These are phyloP conservation scores for Ptilodon capucinus DNA, from an alignment of 2,888 invertebrate genomes.

Conservation along the genomic window DNA sequence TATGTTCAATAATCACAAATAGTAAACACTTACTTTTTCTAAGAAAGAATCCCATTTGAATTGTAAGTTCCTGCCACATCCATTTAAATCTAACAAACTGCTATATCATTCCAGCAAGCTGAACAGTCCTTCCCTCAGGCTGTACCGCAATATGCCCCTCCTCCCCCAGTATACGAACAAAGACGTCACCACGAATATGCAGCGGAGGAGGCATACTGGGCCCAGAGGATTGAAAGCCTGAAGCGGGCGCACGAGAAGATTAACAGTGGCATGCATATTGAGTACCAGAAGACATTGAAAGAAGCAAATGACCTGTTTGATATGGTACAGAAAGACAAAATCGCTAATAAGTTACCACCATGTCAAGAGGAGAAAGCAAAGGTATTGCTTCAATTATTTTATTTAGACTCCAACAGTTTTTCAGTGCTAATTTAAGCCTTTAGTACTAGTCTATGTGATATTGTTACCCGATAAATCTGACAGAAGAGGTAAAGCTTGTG, in stretches of 20 bases:
- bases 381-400: constrained; percentile 49
- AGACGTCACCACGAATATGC: constrained; percentile 56
- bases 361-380: constrained; percentile 76
- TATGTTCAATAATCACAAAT: no score
- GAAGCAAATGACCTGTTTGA: constrained; percentile 71
- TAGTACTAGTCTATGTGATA: no score
- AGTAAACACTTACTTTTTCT: no score
- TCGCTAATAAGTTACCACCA: constrained; percentile 63
- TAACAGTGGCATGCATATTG: constrained; percentile 64
- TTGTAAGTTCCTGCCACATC: no score
- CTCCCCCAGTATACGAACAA: constrained; percentile 57
- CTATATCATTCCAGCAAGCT: constrained; percentile 53
- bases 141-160: constrained; percentile 49
- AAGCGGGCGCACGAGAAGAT: constrained; percentile 73
- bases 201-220: constrained; percentile 75
- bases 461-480: no score
- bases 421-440: no score
- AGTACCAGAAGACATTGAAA: constrained; percentile 72
- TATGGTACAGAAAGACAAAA: constrained; percentile 57
- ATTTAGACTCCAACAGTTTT: no score
- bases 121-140: constrained; percentile 45
- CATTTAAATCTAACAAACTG: neutral
- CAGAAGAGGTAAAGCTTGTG: no score
- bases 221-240: constrained; percentile 66
- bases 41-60: no score